phyloP scores from a whole-genome alignment of 2,113 vertebrate species.

The Galbula dea region DNA sequence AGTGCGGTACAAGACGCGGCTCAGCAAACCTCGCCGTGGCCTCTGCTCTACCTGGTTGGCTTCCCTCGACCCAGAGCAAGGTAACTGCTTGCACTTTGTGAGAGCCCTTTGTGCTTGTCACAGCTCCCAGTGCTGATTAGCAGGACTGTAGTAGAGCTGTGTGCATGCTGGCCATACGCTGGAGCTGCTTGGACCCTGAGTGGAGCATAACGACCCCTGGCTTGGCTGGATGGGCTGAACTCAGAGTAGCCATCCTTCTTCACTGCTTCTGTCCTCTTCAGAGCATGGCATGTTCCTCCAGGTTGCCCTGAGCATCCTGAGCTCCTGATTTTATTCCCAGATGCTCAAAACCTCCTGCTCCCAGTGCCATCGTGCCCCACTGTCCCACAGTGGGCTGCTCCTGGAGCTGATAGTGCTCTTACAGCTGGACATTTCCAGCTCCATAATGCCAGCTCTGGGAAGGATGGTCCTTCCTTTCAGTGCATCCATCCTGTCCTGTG shows the following conservation, averaged over 20 bases:
- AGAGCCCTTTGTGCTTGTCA: not conserved
- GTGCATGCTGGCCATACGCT: not conserved
- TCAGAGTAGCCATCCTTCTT: not conserved
- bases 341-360: accelerated
- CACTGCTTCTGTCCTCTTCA: not conserved
- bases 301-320: not conserved
- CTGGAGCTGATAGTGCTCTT: not conserved
- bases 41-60: slow-evolving; percentile 94
- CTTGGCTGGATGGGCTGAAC: not conserved
- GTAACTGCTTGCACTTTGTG: slow-evolving; percentile 42
- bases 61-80: slow-evolving; percentile 80
- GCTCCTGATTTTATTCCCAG: not conserved
- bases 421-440: not conserved
- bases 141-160: accelerated
- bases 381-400: not conserved
- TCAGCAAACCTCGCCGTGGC: slow-evolving; percentile 82
- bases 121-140: not conserved
- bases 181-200: not conserved
- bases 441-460: not conserved
- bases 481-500: not conserved
- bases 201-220: not conserved
- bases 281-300: not conserved
- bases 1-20: slow-evolving; percentile 84
- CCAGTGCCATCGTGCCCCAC: not conserved
- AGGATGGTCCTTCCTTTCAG: not conserved